Percentiles rank a stretch among this genome's conserved stretches.
phyloP scores from a whole-genome alignment of 2,797 vertebrate genomes.

The Sciaenops ocellatus region DNA sequence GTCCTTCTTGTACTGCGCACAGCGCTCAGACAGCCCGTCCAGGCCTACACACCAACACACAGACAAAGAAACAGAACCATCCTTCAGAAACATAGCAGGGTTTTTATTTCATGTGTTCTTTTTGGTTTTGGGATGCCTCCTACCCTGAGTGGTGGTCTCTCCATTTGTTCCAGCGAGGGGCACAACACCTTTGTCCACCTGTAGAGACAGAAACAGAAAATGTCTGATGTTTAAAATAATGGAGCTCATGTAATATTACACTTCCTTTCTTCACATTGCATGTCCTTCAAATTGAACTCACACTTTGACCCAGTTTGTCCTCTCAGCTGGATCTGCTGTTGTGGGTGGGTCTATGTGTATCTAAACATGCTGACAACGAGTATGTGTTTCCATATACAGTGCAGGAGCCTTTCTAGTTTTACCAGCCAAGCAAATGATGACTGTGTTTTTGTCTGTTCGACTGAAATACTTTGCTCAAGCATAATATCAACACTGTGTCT shows the following conservation, averaged over 20 bases:
- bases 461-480: conserved; percentile 11
- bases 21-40: conserved; percentile 96
- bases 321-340: conserved; percentile 27
- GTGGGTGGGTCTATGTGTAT: conserved; percentile 36
- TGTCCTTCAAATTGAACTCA: background rate
- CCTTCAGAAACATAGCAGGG: conserved; percentile 22
- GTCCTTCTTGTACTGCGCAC: conserved; percentile 98
- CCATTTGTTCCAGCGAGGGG: conserved; percentile 96
- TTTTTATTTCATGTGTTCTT: too few species aligned
- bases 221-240: background rate
- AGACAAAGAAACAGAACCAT: background rate
- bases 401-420: conserved; percentile 18
- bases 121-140: conserved; percentile 1
- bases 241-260: background rate
- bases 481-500: background rate
- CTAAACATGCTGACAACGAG: conserved; percentile 39
- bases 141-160: conserved; percentile 98
- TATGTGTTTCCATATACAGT: conserved; percentile 34
- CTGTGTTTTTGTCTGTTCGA: background rate
- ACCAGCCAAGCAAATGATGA: conserved; percentile 4
- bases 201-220: conserved; percentile 18
- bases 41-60: conserved; percentile 84
- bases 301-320: conserved; percentile 38
- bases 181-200: conserved; percentile 99
- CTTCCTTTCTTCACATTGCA: too few species aligned